These are phyloP conservation scores for Apeltes quadracus DNA, from an alignment of 2,113 vertebrate species.

Conservation along the genomic window DNA sequence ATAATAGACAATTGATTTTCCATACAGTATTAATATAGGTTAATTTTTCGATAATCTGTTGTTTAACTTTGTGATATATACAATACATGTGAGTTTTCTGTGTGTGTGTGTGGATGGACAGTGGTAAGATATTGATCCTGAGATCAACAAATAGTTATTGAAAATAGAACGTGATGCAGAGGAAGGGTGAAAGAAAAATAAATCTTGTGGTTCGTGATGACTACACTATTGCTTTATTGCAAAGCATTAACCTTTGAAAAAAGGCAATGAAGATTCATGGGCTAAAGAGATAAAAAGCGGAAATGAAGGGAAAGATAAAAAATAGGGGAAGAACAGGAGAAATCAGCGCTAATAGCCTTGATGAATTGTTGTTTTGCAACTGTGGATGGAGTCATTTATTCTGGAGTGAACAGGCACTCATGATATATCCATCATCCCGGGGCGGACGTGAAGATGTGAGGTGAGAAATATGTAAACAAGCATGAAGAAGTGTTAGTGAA, in stretches of 20 bases:
- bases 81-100: neutral
- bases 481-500: constrained; percentile 1
- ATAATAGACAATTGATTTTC: constrained; percentile 31
- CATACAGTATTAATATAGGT: neutral
- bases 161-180: neutral
- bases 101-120: neutral
- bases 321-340: neutral
- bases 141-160: constrained; percentile 16
- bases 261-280: constrained; percentile 2
- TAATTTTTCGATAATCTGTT: neutral
- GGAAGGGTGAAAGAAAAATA: neutral
- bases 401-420: constrained; percentile 23
- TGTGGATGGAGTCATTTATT: constrained; percentile 34
- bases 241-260: constrained; percentile 8
- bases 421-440: constrained; percentile 35
- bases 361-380: constrained; percentile 37
- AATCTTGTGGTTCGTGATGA: constrained; percentile 7
- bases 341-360: constrained; percentile 41
- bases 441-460: neutral
- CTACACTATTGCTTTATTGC: constrained; percentile 1
- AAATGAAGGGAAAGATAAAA: constrained; percentile 13
- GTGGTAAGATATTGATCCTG: constrained; percentile 18
- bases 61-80: too few species aligned
- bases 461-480: neutral
- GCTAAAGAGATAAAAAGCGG: constrained; percentile 5